phyloP scores from a whole-genome alignment of 2,797 vertebrate species.

The Myotis vivesi region DNA sequence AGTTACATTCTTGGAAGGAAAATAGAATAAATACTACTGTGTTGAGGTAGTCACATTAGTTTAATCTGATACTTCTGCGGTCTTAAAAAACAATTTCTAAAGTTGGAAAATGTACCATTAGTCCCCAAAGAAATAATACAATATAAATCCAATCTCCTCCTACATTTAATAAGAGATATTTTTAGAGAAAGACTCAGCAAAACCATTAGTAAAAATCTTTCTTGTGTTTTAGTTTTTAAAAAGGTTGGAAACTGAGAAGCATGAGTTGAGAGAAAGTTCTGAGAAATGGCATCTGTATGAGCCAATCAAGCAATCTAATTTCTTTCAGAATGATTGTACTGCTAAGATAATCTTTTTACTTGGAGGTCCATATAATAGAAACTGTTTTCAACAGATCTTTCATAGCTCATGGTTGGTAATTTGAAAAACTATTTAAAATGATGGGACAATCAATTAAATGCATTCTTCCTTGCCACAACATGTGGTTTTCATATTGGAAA shows the following conservation, averaged over 20 bases:
- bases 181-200: conserved; percentile 67
- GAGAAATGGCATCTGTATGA: conserved; percentile 17
- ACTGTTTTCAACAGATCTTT: conserved; percentile 37
- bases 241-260: conserved; percentile 37
- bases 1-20: conserved; percentile 70
- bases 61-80: conserved; percentile 75
- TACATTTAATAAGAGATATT: conserved; percentile 74
- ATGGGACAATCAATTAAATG: conserved; percentile 55
- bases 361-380: neutral
- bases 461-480: neutral
- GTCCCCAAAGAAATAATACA: conserved; percentile 70
- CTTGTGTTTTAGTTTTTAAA: conserved; percentile 12
- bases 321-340: neutral
- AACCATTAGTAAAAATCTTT: conserved; percentile 59
- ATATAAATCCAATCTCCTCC: conserved; percentile 57
- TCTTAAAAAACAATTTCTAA: conserved; percentile 75
- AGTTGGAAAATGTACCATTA: conserved; percentile 75
- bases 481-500: conserved; percentile 61
- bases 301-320: conserved; percentile 1
- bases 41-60: conserved; percentile 68
- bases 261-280: conserved; percentile 11
- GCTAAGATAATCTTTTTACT: conserved; percentile 28
- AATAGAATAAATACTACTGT: conserved; percentile 61
- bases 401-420: conserved; percentile 28
- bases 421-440: conserved; percentile 55